These are phyloP conservation scores for Reticulitermes speratus DNA, from an alignment of 1,140 invertebrate genomes.

Conservation along the genomic window DNA sequence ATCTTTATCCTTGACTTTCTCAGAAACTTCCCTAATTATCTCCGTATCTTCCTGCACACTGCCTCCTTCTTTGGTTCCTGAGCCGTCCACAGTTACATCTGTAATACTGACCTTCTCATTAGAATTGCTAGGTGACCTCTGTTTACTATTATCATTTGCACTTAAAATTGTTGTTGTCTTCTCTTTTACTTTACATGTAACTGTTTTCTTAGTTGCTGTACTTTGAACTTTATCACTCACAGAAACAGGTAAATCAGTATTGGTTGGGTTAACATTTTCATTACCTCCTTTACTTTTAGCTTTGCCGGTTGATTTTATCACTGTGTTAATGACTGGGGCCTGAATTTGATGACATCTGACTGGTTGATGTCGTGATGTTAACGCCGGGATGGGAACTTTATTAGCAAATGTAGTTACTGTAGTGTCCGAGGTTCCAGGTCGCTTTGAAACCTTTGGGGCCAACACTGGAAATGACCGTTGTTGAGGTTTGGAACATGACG, in stretches of 20 bases:
- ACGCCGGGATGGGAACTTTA: constrained; percentile 29
- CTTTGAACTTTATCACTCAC: background rate
- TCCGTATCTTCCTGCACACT: background rate
- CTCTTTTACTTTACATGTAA: background rate
- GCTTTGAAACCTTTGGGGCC: constrained; percentile 3
- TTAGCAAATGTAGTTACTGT: constrained; percentile 30
- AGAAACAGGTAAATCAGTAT: background rate
- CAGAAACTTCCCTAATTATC: background rate
- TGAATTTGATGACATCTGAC: background rate
- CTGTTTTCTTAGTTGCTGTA: background rate
- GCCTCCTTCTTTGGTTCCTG: background rate
- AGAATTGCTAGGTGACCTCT: background rate
- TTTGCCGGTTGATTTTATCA: background rate
- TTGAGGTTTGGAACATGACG: constrained; percentile 11
- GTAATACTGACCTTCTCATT: background rate
- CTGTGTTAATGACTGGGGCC: background rate
- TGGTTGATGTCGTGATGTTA: constrained; percentile 11
- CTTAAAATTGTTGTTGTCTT: background rate
- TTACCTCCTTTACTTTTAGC: background rate
- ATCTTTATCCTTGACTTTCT: background rate
- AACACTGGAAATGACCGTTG: constrained; percentile 1
- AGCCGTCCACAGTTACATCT: background rate
- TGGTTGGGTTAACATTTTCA: background rate
- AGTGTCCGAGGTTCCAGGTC: background rate
- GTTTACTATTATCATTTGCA: background rate